Evolutionary conservation across 2,113 vertebrate genomes (phyloP).

Genomic region (Ahaetulla prasina): DNA sequence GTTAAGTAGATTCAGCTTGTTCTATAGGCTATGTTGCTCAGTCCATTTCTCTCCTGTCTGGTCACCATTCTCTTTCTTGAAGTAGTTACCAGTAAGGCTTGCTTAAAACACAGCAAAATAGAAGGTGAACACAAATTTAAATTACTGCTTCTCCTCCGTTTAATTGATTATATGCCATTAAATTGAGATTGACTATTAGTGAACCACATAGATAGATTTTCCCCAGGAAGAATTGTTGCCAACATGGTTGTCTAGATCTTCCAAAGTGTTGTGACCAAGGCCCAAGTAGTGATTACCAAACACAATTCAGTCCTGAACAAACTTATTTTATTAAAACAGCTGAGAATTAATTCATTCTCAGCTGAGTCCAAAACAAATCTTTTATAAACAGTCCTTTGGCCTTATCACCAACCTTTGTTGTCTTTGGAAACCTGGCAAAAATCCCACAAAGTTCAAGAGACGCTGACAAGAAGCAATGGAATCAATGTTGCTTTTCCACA

Average conservation of each 20-base stretch:
- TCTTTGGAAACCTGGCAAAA: no score
- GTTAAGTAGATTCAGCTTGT: not conserved
- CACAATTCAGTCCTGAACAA: no score
- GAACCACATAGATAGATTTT: not conserved
- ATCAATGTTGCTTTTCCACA: no score
- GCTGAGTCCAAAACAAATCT: no score
- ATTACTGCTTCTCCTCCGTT: not conserved
- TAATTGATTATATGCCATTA: not conserved
- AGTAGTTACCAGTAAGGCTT: not conserved
- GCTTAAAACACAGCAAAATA: not conserved
- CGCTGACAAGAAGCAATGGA: no score
- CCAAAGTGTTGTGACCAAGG: no score
- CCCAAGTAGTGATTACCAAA: no score
- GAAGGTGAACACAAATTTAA: not conserved
- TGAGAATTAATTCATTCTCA: no score
- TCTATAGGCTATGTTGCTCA: not conserved
- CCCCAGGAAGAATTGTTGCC: not conserved
- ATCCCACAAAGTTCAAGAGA: no score
- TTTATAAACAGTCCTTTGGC: no score
- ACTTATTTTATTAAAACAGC: no score
- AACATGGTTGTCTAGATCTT: not conserved
- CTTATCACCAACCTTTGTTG: no score
- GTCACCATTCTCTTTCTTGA: not conserved
- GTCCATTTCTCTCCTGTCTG: not conserved
- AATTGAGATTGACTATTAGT: not conserved